Evolutionary conservation across 2,797 vertebrate species (phyloP), one percentile per base, ranked within the genome.

Genomic region (Notolabrus celidotus): DNA sequence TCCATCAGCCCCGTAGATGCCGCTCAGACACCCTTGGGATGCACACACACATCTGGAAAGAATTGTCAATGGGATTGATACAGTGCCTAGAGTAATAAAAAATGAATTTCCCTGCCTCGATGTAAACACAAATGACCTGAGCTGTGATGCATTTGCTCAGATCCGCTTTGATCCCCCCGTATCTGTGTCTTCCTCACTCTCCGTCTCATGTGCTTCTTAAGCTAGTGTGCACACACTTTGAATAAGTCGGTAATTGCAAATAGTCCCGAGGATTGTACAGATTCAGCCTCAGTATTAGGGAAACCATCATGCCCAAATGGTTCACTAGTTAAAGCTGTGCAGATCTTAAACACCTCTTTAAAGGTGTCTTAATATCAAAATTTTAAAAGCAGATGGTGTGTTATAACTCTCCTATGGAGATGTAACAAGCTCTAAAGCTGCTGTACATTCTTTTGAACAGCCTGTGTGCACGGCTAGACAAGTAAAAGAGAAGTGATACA

Each of bases 21-120:
- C 14, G 83, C 85, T 84, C 79, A 88, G 88, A 87, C 84, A 70
- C 92, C 88, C 90, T 64, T 38, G 91, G 90, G 93, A 92, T 25
- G 4, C 70, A 1, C 41, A 3, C 46, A 76, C 92, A 94, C 93
- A 95, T 94, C 93, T 95, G 94, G 92, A 90, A 81, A 39, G 91
- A 91, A 92, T 86, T 71, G 87, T 90, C 90, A 80, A 45, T 60
- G 89, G 92, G 88, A 86, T 77, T 87, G 88, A 89, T 90, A 83
- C 75, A 62, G 85, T 83, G 85, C 88, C 90, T 70, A 69, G 80
- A 87, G 84, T 92, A 85, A 94, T 93, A 67, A 93, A 94, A 94
- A 86, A 94, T 92, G 86, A 90, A 93, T 93, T 79, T 85, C 81
- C 68, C 78, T 55, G 82, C 87, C 74, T 53, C 46, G 82, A 87